Conservation (phyloP, 1,140 invertebrate genomes). For the Argopecten irradians region DNA sequence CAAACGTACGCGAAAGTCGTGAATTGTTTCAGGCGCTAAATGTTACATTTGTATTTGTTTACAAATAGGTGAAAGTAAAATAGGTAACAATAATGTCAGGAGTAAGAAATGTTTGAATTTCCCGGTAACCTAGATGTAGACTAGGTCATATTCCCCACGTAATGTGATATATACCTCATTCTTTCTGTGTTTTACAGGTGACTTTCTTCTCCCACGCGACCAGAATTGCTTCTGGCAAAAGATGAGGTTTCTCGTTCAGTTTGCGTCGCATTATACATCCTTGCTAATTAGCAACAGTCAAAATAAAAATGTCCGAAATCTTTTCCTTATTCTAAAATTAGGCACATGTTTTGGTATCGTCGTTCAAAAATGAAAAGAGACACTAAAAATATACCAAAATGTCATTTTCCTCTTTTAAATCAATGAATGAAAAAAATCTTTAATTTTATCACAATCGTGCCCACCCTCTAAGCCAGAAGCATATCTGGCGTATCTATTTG, state of each 20-base stretch:
- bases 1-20: neutral
- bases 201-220: neutral
- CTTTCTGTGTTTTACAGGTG: neutral
- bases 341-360: no score
- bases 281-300: neutral
- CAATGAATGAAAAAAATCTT: neutral
- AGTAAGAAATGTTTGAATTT: neutral
- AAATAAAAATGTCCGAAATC: neutral
- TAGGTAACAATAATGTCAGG: no score
- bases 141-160: neutral
- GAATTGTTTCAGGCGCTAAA: neutral
- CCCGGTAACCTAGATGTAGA: neutral
- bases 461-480: neutral
- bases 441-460: neutral
- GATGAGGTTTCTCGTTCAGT: neutral
- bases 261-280: neutral
- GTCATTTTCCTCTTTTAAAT: no score
- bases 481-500: neutral
- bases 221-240: neutral
- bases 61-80: neutral
- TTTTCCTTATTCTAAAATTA: no score
- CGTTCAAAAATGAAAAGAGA: no score
- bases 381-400: no score
- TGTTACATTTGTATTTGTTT: neutral
- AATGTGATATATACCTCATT: neutral